phyloP scores from a whole-genome alignment of 2,113 vertebrate species.

The Labrus mixtus region DNA sequence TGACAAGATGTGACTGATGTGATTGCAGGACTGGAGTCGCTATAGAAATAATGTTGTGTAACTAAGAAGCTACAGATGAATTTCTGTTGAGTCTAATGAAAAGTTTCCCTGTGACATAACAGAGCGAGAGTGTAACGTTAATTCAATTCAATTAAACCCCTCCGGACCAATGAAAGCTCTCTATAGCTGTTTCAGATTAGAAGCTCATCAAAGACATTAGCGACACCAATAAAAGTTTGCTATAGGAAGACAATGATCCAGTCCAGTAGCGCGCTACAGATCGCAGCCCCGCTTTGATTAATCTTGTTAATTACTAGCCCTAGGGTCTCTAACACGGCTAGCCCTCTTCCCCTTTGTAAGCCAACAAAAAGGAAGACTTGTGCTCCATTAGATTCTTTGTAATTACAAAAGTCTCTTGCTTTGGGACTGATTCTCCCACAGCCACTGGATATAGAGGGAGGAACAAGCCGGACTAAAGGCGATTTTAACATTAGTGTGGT shows the following conservation, averaged over 20 bases:
- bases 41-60: slow-evolving; percentile 21
- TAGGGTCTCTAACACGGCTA: slow-evolving; percentile 65
- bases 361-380: slow-evolving; percentile 53
- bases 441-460: slow-evolving; percentile 40
- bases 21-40: slow-evolving; percentile 17
- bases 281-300: slow-evolving; percentile 80
- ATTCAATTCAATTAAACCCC: slow-evolving; percentile 78
- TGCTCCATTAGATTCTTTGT: slow-evolving; percentile 72
- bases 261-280: slow-evolving; percentile 72
- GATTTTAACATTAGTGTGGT: slow-evolving; percentile 45
- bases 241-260: slow-evolving; percentile 77
- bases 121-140: slow-evolving; percentile 60
- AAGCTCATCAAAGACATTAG: slow-evolving; percentile 81
- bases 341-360: slow-evolving; percentile 50
- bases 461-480: slow-evolving; percentile 45
- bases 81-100: slow-evolving; percentile 38
- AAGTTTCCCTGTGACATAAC: slow-evolving; percentile 67
- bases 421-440: slow-evolving; percentile 62
- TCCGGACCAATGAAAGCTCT: slow-evolving; percentile 62
- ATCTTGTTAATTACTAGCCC: slow-evolving; percentile 85
- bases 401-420: slow-evolving; percentile 78
- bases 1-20: slow-evolving; percentile 34
- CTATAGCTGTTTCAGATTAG: slow-evolving; percentile 65
- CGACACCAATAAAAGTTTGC: slow-evolving; percentile 74
- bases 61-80: slow-evolving; percentile 16